Evolutionary conservation across 1,140 invertebrate genomes (phyloP).

Genomic region (Drosophila arizonae): DNA sequence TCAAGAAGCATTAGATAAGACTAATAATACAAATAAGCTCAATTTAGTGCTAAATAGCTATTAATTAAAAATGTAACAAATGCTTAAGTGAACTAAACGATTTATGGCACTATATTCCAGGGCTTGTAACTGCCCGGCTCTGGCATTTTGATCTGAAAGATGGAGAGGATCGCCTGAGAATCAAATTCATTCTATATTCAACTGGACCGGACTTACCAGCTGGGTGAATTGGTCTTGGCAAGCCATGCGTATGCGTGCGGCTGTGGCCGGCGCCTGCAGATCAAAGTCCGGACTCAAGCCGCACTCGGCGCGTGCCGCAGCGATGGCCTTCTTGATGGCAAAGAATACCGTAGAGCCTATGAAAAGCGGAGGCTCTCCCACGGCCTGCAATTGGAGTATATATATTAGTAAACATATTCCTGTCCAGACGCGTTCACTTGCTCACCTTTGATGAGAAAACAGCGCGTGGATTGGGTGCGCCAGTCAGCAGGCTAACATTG

Average conservation of each 20-base stretch:
- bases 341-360: slow-evolving; percentile 93
- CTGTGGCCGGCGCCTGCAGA: slow-evolving; percentile 94
- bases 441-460: slow-evolving; percentile 96
- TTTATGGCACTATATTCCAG: slow-evolving; percentile 85
- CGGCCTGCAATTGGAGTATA: slow-evolving; percentile 85
- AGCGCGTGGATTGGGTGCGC: slow-evolving; percentile 92
- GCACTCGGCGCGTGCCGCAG: slow-evolving; percentile 88
- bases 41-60: slow-evolving; percentile 29
- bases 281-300: slow-evolving; percentile 86
- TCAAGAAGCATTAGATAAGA: slow-evolving; percentile 49
- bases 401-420: not conserved
- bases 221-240: slow-evolving; percentile 93
- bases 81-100: not conserved
- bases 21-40: too few relatives aligned
- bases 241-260: slow-evolving; percentile 94
- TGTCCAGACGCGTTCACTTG: not conserved
- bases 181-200: not conserved
- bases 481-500: slow-evolving; percentile 95
- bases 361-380: slow-evolving; percentile 97
- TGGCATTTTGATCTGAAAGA: slow-evolving; percentile 83
- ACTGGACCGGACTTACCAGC: slow-evolving; percentile 84
- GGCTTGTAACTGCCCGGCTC: slow-evolving; percentile 84
- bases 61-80: slow-evolving; percentile 13
- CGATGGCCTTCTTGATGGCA: slow-evolving; percentile 95
- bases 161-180: not conserved